Evolutionary conservation across 2,888 invertebrate species (phyloP).

Genomic region (Megamerina dolium): DNA sequence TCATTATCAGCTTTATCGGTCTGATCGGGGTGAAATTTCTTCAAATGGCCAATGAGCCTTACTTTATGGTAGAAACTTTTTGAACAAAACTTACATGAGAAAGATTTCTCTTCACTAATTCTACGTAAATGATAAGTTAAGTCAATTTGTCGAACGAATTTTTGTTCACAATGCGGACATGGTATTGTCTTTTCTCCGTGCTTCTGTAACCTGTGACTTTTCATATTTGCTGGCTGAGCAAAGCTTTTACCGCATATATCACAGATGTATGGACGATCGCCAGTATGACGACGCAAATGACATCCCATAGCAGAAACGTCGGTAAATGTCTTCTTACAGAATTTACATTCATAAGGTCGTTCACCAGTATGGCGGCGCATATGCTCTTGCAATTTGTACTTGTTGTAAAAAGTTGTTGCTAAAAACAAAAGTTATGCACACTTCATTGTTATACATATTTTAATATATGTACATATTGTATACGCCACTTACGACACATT

Average conservation of each 20-base stretch:
- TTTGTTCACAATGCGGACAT: slow-evolving; percentile 20
- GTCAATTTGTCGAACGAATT: slow-evolving; percentile 20
- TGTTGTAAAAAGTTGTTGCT: slow-evolving; percentile 6
- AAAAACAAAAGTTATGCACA: not conserved
- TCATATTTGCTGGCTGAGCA: slow-evolving; percentile 20
- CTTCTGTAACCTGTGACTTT: slow-evolving; percentile 17
- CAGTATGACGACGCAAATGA: slow-evolving; percentile 17
- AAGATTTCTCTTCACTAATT: slow-evolving; percentile 21
- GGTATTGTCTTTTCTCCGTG: slow-evolving; percentile 3
- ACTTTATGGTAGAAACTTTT: too few relatives aligned
- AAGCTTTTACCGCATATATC: slow-evolving; percentile 19
- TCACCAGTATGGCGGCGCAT: not conserved
- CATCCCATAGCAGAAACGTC: slow-evolving; percentile 5
- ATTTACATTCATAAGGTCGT: not conserved
- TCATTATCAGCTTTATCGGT: too few relatives aligned
- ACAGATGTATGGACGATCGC: slow-evolving; percentile 17
- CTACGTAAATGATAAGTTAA: slow-evolving; percentile 21
- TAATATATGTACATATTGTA: too few relatives aligned
- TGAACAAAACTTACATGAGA: slow-evolving; percentile 17
- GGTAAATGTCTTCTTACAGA: not conserved
- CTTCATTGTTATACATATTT: slow-evolving; percentile 28
- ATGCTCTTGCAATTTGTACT: slow-evolving; percentile 3
- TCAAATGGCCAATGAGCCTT: too few relatives aligned
- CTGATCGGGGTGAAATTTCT: too few relatives aligned
- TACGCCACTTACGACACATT: slow-evolving; percentile 35